Conservation (phyloP, 37 sponge, comb jelly and placozoan genomes). For the Hormiphora californensis region DNA sequence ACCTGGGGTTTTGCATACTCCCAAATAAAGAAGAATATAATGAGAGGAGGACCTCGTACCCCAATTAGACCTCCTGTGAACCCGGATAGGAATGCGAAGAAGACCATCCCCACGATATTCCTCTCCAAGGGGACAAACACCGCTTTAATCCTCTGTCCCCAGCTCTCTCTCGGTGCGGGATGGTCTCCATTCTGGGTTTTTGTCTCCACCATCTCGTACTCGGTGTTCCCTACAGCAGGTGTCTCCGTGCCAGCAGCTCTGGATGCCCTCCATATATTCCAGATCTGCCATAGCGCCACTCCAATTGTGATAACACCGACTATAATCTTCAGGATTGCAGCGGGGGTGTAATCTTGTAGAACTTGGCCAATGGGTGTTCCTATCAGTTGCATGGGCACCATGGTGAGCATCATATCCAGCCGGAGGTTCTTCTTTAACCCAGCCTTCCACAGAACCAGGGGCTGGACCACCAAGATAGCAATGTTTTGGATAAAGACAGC, state of each 20-base stretch:
- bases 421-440: conserved; percentile 8
- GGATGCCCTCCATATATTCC: not conserved
- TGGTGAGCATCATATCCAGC: conserved; percentile 21
- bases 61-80: conserved; percentile 41
- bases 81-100: not conserved
- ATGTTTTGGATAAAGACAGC: conserved; percentile 49
- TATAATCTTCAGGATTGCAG: conserved; percentile 35
- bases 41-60: conserved; percentile 27
- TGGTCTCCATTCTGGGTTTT: not conserved
- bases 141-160: no score
- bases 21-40: conserved; percentile 37
- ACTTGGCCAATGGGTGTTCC: conserved; percentile 19
- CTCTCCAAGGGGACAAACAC: conserved; percentile 18
- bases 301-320: conserved; percentile 39
- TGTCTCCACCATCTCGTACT: conserved; percentile 33
- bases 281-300: conserved; percentile 24
- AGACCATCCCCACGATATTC: conserved; percentile 8
- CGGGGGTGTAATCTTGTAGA: conserved; percentile 36
- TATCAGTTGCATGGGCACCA: conserved; percentile 19
- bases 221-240: no score
- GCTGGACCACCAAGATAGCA: not conserved
- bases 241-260: no score
- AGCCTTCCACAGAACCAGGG: not conserved
- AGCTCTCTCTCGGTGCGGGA: no score
- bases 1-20: not conserved